Base-by-base conservation (phyloP, 1,140 invertebrate genomes). In the Zaprionus vittiger region DNA sequence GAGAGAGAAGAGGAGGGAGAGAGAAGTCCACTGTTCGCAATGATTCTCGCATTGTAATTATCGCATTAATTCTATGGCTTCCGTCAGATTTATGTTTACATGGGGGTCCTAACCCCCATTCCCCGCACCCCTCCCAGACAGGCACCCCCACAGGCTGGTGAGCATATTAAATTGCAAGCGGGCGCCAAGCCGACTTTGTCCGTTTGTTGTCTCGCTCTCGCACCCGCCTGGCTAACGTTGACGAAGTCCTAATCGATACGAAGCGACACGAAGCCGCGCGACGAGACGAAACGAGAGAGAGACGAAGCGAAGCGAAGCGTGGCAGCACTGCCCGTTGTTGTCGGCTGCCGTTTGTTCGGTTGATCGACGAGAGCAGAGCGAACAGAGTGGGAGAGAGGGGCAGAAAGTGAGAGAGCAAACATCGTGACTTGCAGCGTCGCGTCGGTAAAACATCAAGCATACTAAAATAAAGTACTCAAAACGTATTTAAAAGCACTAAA, bases 391-490 rank as follows among this genome's bases (percentile, higher is more conserved):
- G 22, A 67, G 17, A 44, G 44, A 9, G 20, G 37, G 60, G 52
- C 24, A 55, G 20, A 34, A 57, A 70, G 22, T 14, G 31, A n/a
- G n/a, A 55, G 60, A 69, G 61, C 77, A 83, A 80, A 80, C 67
- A 83, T 83, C 83, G 83, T 87, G 83, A 87, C 80, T 87, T 73
- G 79, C 68, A 85, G 80, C 72, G 91, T 52, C 11, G 47, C 47
- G 64, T 80, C 86, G 84, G 86, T 87, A 73, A 91, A 91, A 89
- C 91, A 89, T 92, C 81, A 92, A 92, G 81, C 65, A 70, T 79
- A 83, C 87, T 89, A 81, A 92, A 76, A 92, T 91, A 90, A 91
- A 92, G 91, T 91, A 86, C 91, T 92, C 86, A 92, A 92, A 89
- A 91, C 81, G 79, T 91, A 87, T 91, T 92, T 91, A 91, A 90